Evolutionary conservation across 2,797 vertebrate species (phyloP).

Genomic region (Liasis olivaceus): DNA sequence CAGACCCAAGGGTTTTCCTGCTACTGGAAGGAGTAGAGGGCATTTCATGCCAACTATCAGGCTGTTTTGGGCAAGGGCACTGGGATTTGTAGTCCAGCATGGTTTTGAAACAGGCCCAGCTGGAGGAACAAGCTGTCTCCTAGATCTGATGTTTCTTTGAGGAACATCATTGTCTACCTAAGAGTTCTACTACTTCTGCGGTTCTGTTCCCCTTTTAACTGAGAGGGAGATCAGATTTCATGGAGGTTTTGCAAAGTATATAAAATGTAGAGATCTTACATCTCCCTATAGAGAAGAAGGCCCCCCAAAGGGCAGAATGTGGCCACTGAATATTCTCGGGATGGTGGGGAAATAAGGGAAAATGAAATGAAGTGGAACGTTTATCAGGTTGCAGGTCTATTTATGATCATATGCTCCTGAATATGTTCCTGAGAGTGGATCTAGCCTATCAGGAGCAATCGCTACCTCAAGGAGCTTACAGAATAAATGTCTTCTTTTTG

Average conservation of each 20-base stretch:
- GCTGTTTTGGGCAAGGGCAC: no score
- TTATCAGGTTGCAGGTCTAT: no score
- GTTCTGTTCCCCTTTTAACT: no score
- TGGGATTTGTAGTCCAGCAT: neutral
- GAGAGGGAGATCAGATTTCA: no score
- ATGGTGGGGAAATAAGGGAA: neutral
- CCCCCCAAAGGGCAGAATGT: neutral
- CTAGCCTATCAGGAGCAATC: neutral
- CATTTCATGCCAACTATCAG: no score
- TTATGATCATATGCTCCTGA: no score
- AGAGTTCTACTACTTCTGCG: neutral
- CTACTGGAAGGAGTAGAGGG: neutral
- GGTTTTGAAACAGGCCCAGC: no score
- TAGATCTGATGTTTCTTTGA: neutral
- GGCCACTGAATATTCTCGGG: neutral
- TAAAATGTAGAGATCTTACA: neutral
- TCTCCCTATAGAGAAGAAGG: no score
- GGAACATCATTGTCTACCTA: neutral
- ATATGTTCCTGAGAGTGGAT: no score
- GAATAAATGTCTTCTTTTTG: neutral
- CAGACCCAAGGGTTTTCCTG: neutral
- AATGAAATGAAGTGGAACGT: no score
- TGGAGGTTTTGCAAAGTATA: neutral
- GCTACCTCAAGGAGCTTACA: neutral
- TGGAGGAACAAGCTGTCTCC: no score